Conservation (phyloP, 2,888 invertebrate genomes). For the Silvanus unidentatus region DNA sequence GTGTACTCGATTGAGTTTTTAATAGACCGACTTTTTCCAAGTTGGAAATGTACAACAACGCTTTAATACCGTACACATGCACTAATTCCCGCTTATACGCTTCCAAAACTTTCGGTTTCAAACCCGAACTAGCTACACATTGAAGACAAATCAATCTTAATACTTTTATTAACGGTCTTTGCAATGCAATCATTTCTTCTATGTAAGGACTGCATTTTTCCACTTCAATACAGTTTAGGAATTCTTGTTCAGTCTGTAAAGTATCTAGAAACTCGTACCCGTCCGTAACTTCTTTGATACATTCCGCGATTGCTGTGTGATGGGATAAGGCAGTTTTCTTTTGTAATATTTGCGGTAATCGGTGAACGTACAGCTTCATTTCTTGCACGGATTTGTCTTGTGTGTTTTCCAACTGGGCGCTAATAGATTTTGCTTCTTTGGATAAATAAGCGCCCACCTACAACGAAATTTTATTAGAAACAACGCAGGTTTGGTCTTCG, state of each 20-base stretch:
- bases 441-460: conserved; percentile 78
- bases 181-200: conserved; percentile 86
- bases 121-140: conserved; percentile 84
- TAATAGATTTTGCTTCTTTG: conserved; percentile 79
- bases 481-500: background rate
- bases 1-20: conserved; percentile 63
- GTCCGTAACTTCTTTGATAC: conserved; percentile 76
- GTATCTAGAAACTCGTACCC: conserved; percentile 43
- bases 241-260: conserved; percentile 74
- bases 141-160: conserved; percentile 89
- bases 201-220: conserved; percentile 85
- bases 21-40: conserved; percentile 83
- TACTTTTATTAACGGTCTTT: conserved; percentile 74
- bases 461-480: conserved; percentile 11
- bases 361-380: conserved; percentile 88
- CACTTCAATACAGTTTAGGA: conserved; percentile 84
- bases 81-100: conserved; percentile 57
- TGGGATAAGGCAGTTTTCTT: conserved; percentile 79
- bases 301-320: conserved; percentile 90
- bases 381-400: conserved; percentile 90
- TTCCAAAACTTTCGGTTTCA: conserved; percentile 81
- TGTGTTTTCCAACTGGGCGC: conserved; percentile 77
- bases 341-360: conserved; percentile 79
- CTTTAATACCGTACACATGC: conserved; percentile 73
- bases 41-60: conserved; percentile 75